Base-by-base conservation (phyloP, 2,888 invertebrate species). In the Rosalia funebris region DNA sequence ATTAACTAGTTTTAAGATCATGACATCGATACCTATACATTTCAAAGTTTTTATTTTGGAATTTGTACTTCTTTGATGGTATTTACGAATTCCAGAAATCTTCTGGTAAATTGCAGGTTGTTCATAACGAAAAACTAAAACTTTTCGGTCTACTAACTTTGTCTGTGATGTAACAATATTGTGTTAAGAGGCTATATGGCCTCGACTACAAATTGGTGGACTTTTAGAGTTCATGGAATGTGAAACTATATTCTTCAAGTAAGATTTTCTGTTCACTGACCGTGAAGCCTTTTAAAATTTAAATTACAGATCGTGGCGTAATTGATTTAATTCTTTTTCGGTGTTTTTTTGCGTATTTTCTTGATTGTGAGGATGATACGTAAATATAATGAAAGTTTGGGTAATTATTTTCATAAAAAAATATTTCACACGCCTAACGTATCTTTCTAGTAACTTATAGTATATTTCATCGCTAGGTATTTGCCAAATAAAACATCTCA, bases 221-320 rank as follows among this genome's bases (percentile, higher is more conserved):
- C 34, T 34, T 34, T 25, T 34, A 34, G 11, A 34, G 34, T 34
- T 34, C 34, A 34, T 34, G 10, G 34, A 34, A 34, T 34, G 34
- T 5, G 34, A 11, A 34, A 34, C 34, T n/a, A n/a, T n/a, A n/a
- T n/a, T 34, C 34, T 34, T 25, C 34, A 34, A 34, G 34, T 34
- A n/a, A 10, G 10, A 5, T 34, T 7, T 2, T 34, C 34, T 34
- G 34, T n/a, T 34, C 34, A 34, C 11, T 7, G 34, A 34, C 34
- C 34, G 34, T 34, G 11, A 34, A 34, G 34, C 34, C 34, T 34
- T 34, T 34, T 34, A 34, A 34, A 34, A 34, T 34, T 34, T 34
- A 34, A 34, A 34, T 34, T 34, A 34, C 34, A 34, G 34, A 34
- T 7, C 11, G 34, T 11, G 11, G 34, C 11, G 2, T 34, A 34